Percentiles rank a stretch among this genome's conserved stretches.
These are phyloP conservation scores for Crocidura indochinensis DNA, from an alignment of 2,797 vertebrate species.

Conservation along the genomic window DNA sequence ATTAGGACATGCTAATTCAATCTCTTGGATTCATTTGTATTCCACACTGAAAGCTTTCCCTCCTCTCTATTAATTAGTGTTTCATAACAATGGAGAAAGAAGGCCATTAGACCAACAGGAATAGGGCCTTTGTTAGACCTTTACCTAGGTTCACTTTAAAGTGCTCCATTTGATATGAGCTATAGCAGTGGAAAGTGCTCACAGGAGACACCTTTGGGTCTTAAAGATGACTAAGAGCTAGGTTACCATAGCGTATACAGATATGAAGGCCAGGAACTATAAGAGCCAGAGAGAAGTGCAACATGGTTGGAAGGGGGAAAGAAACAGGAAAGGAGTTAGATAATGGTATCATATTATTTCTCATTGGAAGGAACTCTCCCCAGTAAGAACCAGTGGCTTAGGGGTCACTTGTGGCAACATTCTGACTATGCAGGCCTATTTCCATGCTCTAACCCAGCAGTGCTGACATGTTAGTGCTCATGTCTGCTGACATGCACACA, in stretches of 20 bases:
- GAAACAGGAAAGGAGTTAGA: too few species aligned
- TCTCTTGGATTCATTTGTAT: conserved; percentile 30
- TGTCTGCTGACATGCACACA: too few species aligned
- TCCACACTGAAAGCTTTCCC: neutral
- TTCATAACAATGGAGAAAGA: conserved; percentile 26
- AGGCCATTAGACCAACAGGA: neutral
- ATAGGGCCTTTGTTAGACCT: neutral
- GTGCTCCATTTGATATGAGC: neutral
- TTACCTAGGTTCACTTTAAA: neutral
- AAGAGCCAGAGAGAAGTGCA: neutral
- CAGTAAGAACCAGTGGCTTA: too few species aligned
- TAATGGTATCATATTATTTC: too few species aligned
- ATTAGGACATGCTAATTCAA: conserved; percentile 46
- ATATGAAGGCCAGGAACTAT: neutral
- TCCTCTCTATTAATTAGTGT: conserved; percentile 24
- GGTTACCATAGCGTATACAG: neutral
- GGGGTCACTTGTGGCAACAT: too few species aligned
- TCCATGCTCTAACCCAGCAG: too few species aligned
- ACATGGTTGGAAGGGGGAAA: too few species aligned
- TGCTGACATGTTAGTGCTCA: too few species aligned
- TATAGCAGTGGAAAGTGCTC: neutral
- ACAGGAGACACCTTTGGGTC: neutral
- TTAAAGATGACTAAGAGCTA: neutral
- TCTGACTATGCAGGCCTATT: too few species aligned
- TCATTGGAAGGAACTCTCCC: too few species aligned